phyloP scores from a whole-genome alignment of 2,888 invertebrate genomes.

The Conistra vaccinii region DNA sequence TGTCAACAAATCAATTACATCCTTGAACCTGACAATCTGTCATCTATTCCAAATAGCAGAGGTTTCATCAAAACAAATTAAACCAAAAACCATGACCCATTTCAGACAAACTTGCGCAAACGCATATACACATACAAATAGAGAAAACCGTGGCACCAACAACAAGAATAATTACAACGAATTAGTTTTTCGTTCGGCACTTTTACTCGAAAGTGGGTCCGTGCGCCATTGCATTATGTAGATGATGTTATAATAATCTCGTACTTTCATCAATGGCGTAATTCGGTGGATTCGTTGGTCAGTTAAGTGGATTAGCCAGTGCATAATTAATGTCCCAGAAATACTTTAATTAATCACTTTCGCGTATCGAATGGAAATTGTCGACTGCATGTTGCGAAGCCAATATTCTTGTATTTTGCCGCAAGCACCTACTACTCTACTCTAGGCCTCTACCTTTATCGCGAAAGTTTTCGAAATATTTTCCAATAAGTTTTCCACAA shows the following conservation, averaged over 20 bases:
- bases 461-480: background rate
- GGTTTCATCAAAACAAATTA: conserved; percentile 35
- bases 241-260: conserved; percentile 69
- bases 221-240: conserved; percentile 62
- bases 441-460: background rate
- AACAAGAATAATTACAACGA: conserved; percentile 53
- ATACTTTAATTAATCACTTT: conserved; percentile 49
- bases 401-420: background rate
- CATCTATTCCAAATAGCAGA: conserved; percentile 19
- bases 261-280: conserved; percentile 71
- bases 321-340: conserved; percentile 58
- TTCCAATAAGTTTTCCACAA: conserved; percentile 4
- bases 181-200: conserved; percentile 53
- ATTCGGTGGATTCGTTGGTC: conserved; percentile 62
- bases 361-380: conserved; percentile 31
- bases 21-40: conserved; percentile 35
- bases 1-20: conserved; percentile 25
- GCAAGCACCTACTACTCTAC: conserved; percentile 4
- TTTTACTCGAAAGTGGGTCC: conserved; percentile 65
- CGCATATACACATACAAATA: conserved; percentile 49
- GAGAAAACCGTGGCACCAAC: conserved; percentile 45
- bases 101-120: conserved; percentile 46
- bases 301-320: conserved; percentile 57
- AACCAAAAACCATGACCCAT: conserved; percentile 54
- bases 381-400: conserved; percentile 8